These are phyloP conservation scores for Crax fasciolata DNA, from an alignment of 2,797 vertebrate genomes.

Conservation along the genomic window DNA sequence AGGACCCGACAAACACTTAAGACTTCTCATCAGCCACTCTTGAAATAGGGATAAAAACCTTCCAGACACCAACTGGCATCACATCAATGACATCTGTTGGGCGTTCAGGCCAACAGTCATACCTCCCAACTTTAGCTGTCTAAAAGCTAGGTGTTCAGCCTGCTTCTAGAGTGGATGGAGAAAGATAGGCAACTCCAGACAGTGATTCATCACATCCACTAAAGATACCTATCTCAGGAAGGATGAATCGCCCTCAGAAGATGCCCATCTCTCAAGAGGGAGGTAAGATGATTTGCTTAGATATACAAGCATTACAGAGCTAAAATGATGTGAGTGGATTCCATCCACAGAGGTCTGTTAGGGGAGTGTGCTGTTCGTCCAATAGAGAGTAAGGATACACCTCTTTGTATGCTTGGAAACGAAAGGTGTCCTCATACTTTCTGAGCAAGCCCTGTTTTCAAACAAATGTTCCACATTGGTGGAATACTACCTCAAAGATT, in stretches of 20 bases:
- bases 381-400: accelerated
- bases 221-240: conserved; percentile 70
- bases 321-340: not conserved
- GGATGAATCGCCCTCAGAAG: conserved; percentile 52
- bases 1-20: not conserved
- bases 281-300: conserved; percentile 27
- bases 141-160: conserved; percentile 19
- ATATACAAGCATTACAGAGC: not conserved
- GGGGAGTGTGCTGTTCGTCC: not conserved
- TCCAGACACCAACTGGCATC: conserved; percentile 35
- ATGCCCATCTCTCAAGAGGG: conserved; percentile 44
- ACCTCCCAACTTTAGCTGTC: not conserved
- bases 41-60: conserved; percentile 38
- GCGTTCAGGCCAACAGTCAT: not conserved
- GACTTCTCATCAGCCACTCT: not conserved
- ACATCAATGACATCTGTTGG: not conserved
- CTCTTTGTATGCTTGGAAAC: not conserved
- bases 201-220: conserved; percentile 70
- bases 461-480: not conserved
- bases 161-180: conserved; percentile 54
- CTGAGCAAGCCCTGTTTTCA: not conserved
- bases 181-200: conserved; percentile 66
- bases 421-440: not conserved
- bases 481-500: not conserved
- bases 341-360: not conserved